phyloP scores from a whole-genome alignment of 2,888 invertebrate species.

The Phengaris alcon region DNA sequence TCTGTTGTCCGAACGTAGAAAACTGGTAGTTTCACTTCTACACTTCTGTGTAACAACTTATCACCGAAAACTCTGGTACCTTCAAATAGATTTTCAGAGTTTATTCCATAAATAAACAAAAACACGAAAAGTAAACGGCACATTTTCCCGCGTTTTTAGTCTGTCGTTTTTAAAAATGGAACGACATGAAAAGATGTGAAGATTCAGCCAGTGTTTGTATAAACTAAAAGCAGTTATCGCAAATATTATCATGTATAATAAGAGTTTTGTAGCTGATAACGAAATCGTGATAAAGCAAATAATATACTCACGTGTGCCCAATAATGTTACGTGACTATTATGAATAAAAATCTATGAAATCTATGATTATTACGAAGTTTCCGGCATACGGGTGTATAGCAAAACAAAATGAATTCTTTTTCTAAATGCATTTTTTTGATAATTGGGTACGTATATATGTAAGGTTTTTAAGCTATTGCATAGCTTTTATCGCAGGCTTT shows the following conservation, averaged over 20 bases:
- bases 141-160: constrained; percentile 33
- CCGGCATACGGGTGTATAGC: background rate
- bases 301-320: background rate
- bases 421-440: too few species aligned
- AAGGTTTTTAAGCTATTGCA: too few species aligned
- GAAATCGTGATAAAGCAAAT: constrained; percentile 26
- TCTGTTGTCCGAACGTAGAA: constrained; percentile 43
- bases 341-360: background rate
- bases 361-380: background rate
- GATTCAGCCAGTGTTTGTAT: constrained; percentile 1
- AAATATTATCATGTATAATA: constrained; percentile 20
- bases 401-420: background rate
- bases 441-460: too few species aligned
- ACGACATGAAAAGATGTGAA: background rate
- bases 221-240: constrained; percentile 16
- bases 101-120: constrained; percentile 32
- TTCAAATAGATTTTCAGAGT: constrained; percentile 40
- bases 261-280: constrained; percentile 32
- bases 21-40: constrained; percentile 44
- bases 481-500: too few species aligned
- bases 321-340: background rate
- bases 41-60: constrained; percentile 43
- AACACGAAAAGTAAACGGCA: constrained; percentile 31
- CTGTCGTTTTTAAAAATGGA: constrained; percentile 16
- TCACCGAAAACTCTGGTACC: constrained; percentile 41